A percentile compares a stretch with the other conserved stretches of the same genome.
Evolutionary conservation across 35 echinoderm and acorn worm species (phyloP).

Genomic region (Ptychodera flava): DNA sequence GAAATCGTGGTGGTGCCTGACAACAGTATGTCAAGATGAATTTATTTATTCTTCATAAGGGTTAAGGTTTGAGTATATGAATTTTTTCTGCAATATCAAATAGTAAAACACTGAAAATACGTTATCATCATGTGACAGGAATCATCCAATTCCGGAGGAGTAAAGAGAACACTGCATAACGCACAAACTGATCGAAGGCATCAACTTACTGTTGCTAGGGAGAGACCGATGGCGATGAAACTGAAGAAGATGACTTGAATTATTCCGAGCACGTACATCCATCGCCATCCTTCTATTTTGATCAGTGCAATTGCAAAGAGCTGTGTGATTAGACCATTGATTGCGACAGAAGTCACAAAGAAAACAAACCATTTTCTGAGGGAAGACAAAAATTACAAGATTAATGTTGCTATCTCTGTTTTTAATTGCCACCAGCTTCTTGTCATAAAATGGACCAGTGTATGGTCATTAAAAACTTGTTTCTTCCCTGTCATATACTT

Average conservation of each 20-base stretch:
- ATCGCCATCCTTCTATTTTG: slow-evolving; percentile 52
- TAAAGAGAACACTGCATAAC: too few species aligned
- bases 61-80: background rate
- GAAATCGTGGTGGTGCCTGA: too few species aligned
- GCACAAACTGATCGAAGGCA: slow-evolving; percentile 19
- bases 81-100: background rate
- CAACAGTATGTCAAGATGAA: background rate
- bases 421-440: background rate
- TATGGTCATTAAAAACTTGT: too few species aligned
- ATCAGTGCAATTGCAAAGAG: slow-evolving; percentile 55
- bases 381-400: slow-evolving; percentile 8
- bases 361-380: slow-evolving; percentile 66
- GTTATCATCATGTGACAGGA: too few species aligned
- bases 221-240: slow-evolving; percentile 51
- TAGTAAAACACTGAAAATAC: too few species aligned
- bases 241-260: slow-evolving; percentile 77
- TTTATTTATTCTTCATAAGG: background rate
- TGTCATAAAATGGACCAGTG: background rate
- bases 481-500: too few species aligned
- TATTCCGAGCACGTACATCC: slow-evolving; percentile 65
- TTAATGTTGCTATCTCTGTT: background rate
- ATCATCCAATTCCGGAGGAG: too few species aligned
- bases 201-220: slow-evolving; percentile 63
- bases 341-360: slow-evolving; percentile 73
- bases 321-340: slow-evolving; percentile 56